Conservation (phyloP, 2,113 vertebrate genomes). For the Tetraodon nigroviridis region DNA sequence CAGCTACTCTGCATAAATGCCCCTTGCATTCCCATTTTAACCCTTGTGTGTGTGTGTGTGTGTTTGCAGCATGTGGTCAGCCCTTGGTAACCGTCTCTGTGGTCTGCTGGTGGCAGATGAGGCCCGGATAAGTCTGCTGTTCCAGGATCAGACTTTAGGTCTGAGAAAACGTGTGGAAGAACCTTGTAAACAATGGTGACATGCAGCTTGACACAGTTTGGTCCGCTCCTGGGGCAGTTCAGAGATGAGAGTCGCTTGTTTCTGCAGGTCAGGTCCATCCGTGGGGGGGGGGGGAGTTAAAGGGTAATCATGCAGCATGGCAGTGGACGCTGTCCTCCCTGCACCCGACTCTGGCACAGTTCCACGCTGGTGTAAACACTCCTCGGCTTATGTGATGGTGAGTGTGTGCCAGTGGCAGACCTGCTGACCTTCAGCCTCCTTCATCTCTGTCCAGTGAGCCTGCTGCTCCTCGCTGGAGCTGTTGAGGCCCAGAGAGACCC, state of each 20-base stretch:
- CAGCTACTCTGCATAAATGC: no score
- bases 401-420: constrained; percentile 93
- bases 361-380: neutral
- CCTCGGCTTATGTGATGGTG: constrained; percentile 76
- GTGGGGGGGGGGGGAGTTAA: constrained; percentile 34
- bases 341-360: constrained; percentile 12
- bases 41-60: no score
- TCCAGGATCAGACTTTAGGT: constrained; percentile 54
- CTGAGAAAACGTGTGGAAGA: constrained; percentile 33
- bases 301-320: constrained; percentile 40
- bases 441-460: constrained; percentile 95
- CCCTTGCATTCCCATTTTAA: no score
- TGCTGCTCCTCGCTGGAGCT: constrained; percentile 93
- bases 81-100: constrained; percentile 58
- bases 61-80: constrained; percentile 66
- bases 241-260: constrained; percentile 4
- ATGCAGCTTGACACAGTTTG: constrained; percentile 9
- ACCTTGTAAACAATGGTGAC: constrained; percentile 60
- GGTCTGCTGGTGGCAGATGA: constrained; percentile 62
- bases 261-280: constrained; percentile 16
- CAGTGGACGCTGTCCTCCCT: constrained; percentile 45
- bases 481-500: constrained; percentile 92
- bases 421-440: constrained; percentile 91
- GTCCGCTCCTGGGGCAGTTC: neutral
- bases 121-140: constrained; percentile 35